phyloP scores from a whole-genome alignment of 2,797 vertebrate genomes.

The Emydoidea blandingii region DNA sequence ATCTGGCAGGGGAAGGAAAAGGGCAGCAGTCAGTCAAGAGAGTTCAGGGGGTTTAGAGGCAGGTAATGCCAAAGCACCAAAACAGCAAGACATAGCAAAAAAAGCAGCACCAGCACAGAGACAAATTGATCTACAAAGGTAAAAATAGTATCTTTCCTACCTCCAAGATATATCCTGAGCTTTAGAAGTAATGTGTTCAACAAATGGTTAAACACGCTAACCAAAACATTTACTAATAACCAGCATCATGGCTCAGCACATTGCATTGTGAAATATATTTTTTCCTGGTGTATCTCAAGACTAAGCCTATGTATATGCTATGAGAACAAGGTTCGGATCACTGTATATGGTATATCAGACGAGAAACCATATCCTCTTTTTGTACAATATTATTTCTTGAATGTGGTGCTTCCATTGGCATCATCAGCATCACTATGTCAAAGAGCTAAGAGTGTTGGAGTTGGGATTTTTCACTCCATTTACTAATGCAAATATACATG shows the following conservation, averaged over 20 bases:
- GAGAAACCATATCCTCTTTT: background rate
- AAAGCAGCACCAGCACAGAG: constrained; percentile 93
- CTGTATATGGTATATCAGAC: background rate
- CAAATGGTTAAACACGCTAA: background rate
- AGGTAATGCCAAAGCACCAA: constrained; percentile 94
- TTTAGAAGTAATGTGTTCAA: background rate
- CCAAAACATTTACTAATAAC: background rate
- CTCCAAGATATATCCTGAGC: background rate
- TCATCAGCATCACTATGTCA: background rate
- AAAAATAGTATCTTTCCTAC: constrained; percentile 14
- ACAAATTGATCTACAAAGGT: constrained; percentile 99
- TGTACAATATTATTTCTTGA: background rate
- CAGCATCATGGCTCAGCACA: fast-evolving
- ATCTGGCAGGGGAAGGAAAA: constrained; percentile 92
- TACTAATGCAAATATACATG: background rate
- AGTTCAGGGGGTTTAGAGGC: constrained; percentile 86
- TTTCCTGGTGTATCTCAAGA: background rate
- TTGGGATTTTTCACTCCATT: background rate
- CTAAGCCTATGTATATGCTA: background rate
- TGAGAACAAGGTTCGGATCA: background rate
- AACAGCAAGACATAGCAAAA: constrained; percentile 91
- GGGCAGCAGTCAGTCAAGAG: constrained; percentile 86
- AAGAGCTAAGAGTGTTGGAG: background rate
- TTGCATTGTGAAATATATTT: background rate
- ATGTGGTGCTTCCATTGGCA: background rate